A percentile compares a stretch with the other conserved stretches of the same genome.
Evolutionary conservation across 2,888 invertebrate species (phyloP).

Genomic region (Lepidocyrtinus sp.): DNA sequence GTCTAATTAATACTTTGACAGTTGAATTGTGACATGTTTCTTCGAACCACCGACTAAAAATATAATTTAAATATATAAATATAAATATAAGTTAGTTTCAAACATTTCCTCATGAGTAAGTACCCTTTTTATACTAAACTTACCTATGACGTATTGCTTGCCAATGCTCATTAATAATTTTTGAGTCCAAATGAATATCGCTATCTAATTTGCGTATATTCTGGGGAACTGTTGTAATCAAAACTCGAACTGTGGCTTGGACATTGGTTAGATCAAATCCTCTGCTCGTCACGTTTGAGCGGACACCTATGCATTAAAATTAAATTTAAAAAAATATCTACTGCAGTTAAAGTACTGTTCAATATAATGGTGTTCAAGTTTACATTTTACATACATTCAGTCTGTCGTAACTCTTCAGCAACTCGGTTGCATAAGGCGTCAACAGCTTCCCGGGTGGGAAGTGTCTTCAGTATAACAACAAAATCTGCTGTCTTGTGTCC

Average conservation of each 20-base stretch:
- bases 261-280: conserved; percentile 92
- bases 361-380: background rate
- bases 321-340: background rate
- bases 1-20: conserved; percentile 93
- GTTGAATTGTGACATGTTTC: conserved; percentile 98
- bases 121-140: conserved; percentile 8
- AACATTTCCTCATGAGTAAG: no score
- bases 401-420: conserved; percentile 81
- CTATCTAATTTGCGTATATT: conserved; percentile 93
- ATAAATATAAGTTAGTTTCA: background rate
- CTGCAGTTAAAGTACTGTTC: background rate
- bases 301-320: conserved; percentile 71
- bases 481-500: conserved; percentile 97
- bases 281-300: conserved; percentile 73
- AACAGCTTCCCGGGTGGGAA: conserved; percentile 96
- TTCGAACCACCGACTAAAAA: conserved; percentile 91
- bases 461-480: conserved; percentile 95
- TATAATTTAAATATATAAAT: conserved; percentile 26
- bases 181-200: conserved; percentile 81
- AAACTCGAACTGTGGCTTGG: conserved; percentile 88
- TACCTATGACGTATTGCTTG: conserved; percentile 91
- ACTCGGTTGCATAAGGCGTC: conserved; percentile 92
- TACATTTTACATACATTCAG: conserved; percentile 71
- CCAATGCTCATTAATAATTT: conserved; percentile 88
- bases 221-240: conserved; percentile 94